Evolutionary conservation across 2,888 invertebrate species (phyloP).

Genomic region (Melieria crassipennis): DNA sequence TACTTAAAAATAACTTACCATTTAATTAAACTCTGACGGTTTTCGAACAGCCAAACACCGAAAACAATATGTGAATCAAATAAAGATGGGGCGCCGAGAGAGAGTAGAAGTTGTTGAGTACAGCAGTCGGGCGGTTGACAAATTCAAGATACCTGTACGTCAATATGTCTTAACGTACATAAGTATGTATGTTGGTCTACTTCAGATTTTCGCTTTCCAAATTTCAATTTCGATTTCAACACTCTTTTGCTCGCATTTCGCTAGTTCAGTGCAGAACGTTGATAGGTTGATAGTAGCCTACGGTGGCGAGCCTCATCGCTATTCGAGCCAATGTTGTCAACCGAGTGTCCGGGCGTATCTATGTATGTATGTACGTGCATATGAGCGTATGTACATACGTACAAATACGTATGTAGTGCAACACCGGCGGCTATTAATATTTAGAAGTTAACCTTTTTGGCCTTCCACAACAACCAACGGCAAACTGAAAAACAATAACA

Average conservation of each 20-base stretch:
- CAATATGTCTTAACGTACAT: constrained; percentile 7
- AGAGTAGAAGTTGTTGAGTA: background rate
- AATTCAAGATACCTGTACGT: background rate
- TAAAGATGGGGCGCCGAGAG: background rate
- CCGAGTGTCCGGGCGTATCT: background rate
- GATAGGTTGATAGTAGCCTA: background rate
- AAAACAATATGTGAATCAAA: constrained; percentile 17
- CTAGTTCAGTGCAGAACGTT: background rate
- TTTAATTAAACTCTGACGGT: constrained; percentile 36
- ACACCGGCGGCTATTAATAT: constrained; percentile 60
- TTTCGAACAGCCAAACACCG: constrained; percentile 19
- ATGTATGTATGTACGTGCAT: too few species aligned
- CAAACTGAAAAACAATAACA: constrained; percentile 16
- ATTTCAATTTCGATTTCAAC: too few species aligned
- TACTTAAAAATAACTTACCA: constrained; percentile 43
- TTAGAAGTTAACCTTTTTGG: constrained; percentile 65
- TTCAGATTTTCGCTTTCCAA: too few species aligned
- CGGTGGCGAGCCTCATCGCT: background rate
- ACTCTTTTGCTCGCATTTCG: too few species aligned
- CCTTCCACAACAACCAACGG: constrained; percentile 43
- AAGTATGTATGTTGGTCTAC: constrained; percentile 4
- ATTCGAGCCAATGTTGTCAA: constrained; percentile 21
- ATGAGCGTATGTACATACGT: too few species aligned
- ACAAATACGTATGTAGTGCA: background rate
- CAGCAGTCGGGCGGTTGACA: background rate